These are phyloP conservation scores for Coenonympha arcania DNA, from an alignment of 2,888 invertebrate species.

Conservation along the genomic window DNA sequence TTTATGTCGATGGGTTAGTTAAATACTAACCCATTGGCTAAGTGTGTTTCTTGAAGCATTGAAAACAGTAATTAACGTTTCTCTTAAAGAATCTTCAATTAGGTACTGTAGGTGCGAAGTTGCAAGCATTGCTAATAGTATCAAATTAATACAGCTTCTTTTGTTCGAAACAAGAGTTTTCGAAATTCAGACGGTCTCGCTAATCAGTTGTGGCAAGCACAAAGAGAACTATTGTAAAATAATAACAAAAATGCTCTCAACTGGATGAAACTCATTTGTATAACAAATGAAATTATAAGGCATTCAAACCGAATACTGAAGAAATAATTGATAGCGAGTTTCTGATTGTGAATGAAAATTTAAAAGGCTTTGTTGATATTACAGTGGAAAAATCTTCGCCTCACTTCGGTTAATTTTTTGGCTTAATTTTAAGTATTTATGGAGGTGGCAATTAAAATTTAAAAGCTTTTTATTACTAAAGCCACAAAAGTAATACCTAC, in stretches of 20 bases:
- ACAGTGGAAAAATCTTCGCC: not conserved
- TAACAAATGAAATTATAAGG: constrained; percentile 9
- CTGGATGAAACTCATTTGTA: constrained; percentile 29
- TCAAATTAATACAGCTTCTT: constrained; percentile 21
- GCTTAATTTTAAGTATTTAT: not conserved
- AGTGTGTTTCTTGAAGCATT: not conserved
- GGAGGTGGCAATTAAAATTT: too few species aligned
- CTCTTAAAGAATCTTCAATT: constrained; percentile 19
- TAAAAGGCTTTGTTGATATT: not conserved
- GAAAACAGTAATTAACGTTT: constrained; percentile 14
- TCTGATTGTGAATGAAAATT: not conserved
- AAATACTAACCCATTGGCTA: too few species aligned
- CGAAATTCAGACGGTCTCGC: constrained; percentile 32
- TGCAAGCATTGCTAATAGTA: constrained; percentile 22
- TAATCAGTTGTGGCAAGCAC: constrained; percentile 31
- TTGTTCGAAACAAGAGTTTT: constrained; percentile 26
- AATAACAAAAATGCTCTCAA: constrained; percentile 31
- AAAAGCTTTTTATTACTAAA: too few species aligned
- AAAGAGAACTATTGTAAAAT: constrained; percentile 31
- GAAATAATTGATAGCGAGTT: not conserved
- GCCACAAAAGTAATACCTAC: too few species aligned
- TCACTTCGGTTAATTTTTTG: not conserved
- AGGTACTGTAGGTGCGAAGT: too few species aligned
- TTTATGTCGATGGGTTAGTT: too few species aligned
- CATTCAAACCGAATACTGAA: constrained; percentile 9